Percentiles rank a stretch among this genome's conserved stretches.
These are phyloP conservation scores for Danaus plexippus DNA, from an alignment of 1,140 invertebrate genomes.

Conservation along the genomic window DNA sequence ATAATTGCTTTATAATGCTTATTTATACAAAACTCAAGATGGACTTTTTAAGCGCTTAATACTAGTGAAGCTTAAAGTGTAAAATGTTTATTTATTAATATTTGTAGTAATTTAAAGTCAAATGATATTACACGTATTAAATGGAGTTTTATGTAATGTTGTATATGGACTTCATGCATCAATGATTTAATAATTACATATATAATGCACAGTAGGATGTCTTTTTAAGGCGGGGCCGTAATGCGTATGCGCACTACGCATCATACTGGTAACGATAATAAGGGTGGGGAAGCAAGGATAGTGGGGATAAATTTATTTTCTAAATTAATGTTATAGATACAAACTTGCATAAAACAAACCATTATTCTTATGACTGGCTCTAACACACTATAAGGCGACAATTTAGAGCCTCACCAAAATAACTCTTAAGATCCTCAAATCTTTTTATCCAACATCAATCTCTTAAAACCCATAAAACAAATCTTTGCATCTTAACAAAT, in stretches of 20 bases:
- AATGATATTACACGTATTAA: not conserved
- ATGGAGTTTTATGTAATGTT: not conserved
- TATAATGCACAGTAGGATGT: slow-evolving; percentile 52
- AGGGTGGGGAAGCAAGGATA: slow-evolving; percentile 31
- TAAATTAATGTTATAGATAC: slow-evolving; percentile 27
- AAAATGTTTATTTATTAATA: not conserved
- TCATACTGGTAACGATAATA: slow-evolving; percentile 22
- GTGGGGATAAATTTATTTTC: slow-evolving; percentile 26
- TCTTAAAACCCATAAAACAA: slow-evolving; percentile 65
- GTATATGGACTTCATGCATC: slow-evolving; percentile 29
- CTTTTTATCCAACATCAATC: slow-evolving; percentile 67
- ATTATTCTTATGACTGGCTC: slow-evolving; percentile 16
- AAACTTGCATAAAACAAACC: slow-evolving; percentile 17
- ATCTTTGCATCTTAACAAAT: slow-evolving; percentile 65
- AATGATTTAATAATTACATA: slow-evolving; percentile 35
- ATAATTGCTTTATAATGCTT: slow-evolving; percentile 18
- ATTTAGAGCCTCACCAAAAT: slow-evolving; percentile 59
- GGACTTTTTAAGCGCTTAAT: too few relatives aligned
- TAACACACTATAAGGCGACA: slow-evolving; percentile 53
- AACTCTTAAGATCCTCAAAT: slow-evolving; percentile 52
- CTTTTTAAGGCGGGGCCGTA: slow-evolving; percentile 39
- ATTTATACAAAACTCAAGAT: too few relatives aligned
- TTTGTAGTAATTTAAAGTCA: slow-evolving; percentile 9
- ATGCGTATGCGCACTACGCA: slow-evolving; percentile 37
- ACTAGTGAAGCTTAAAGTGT: not conserved